A percentile compares a stretch with the other conserved stretches of the same genome.
Conservation (phyloP, 2,888 invertebrate genomes). For the Lycophotia porphyrea region DNA sequence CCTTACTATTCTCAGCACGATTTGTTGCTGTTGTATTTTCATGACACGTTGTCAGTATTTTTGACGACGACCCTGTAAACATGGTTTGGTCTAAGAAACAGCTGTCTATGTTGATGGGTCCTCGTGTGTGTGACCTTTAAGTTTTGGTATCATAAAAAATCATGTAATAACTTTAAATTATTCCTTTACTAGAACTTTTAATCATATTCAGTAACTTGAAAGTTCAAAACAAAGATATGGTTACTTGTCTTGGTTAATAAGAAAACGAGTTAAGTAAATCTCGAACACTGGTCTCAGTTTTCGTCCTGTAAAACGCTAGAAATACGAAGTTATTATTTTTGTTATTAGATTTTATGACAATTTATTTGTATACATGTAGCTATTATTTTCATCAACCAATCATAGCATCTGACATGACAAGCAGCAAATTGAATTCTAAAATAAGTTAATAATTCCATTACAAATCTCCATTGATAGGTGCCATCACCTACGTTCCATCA, state of each 20-base stretch:
- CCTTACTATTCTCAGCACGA: slow-evolving; percentile 39
- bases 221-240: background rate
- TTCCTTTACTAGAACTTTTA: background rate
- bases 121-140: background rate
- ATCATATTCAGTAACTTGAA: background rate
- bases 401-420: background rate
- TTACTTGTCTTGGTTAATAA: background rate
- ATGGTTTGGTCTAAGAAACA: slow-evolving; percentile 17
- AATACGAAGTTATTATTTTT: background rate
- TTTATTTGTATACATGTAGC: background rate
- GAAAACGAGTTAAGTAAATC: background rate
- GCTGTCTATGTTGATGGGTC: background rate
- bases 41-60: slow-evolving; percentile 33
- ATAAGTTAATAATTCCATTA: background rate
- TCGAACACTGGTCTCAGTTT: background rate
- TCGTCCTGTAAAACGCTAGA: background rate
- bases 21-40: slow-evolving; percentile 24
- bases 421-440: background rate
- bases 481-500: slow-evolving; percentile 2
- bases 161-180: background rate
- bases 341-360: background rate
- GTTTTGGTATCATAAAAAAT: background rate
- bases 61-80: slow-evolving; percentile 36
- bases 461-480: background rate
- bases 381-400: background rate